These are phyloP conservation scores for Ochropleura leucogaster DNA, from an alignment of 2,888 invertebrate genomes.

Conservation along the genomic window DNA sequence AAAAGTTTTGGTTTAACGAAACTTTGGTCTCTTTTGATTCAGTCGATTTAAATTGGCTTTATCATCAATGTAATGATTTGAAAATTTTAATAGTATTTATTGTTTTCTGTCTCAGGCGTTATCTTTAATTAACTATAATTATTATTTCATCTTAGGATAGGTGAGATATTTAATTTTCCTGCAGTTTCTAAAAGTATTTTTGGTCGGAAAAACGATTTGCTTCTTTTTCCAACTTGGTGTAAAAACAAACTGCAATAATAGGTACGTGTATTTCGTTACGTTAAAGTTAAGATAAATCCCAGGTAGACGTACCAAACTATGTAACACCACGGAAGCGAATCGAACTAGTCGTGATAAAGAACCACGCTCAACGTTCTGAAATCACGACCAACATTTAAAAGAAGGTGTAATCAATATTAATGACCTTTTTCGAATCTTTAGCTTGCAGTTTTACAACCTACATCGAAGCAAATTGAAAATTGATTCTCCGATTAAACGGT, in stretches of 20 bases:
- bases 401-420: slow-evolving; percentile 50
- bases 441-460: slow-evolving; percentile 23
- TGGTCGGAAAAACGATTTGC: neutral
- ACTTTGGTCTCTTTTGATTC: neutral
- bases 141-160: neutral
- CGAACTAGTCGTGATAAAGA: slow-evolving; percentile 52
- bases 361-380: slow-evolving; percentile 52
- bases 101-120: too few relatives aligned
- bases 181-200: neutral
- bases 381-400: slow-evolving; percentile 46
- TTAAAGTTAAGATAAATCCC: slow-evolving; percentile 10
- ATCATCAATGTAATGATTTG: neutral
- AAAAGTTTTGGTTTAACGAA: neutral
- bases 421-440: slow-evolving; percentile 33
- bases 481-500: slow-evolving; percentile 16
- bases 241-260: neutral
- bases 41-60: neutral
- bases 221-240: neutral
- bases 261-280: neutral
- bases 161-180: neutral
- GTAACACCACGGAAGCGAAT: slow-evolving; percentile 54
- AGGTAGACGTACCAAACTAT: slow-evolving; percentile 12
- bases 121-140: neutral
- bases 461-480: slow-evolving; percentile 25
- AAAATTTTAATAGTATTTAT: neutral